phyloP scores from a whole-genome alignment of 2,797 vertebrate genomes.

The Danio tinwini region DNA sequence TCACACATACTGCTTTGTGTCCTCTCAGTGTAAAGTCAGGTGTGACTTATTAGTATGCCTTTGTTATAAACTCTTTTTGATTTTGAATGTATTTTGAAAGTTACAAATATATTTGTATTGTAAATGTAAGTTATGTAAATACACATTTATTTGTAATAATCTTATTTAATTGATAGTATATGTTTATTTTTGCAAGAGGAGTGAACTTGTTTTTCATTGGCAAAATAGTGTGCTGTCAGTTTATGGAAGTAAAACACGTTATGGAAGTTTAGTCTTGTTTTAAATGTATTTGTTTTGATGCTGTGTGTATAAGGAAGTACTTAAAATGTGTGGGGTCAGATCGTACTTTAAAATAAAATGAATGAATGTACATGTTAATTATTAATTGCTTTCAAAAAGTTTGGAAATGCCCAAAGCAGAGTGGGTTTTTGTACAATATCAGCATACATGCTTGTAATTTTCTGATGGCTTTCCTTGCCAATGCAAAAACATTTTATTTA shows the following conservation, averaged over 20 bases:
- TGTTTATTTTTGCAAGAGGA: too few species aligned
- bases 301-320: neutral
- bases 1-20: too few species aligned
- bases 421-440: neutral
- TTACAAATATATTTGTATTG: neutral
- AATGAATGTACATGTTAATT: neutral
- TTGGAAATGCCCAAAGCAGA: neutral
- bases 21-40: too few species aligned
- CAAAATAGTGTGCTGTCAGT: too few species aligned
- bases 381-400: neutral
- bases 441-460: too few species aligned
- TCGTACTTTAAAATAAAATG: too few species aligned
- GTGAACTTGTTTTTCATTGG: too few species aligned
- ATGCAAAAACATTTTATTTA: neutral
- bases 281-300: neutral
- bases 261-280: too few species aligned
- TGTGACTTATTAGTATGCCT: too few species aligned
- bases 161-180: neutral
- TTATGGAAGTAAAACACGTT: too few species aligned
- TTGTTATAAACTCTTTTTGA: too few species aligned
- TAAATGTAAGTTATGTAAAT: too few species aligned
- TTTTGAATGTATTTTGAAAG: neutral
- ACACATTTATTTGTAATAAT: neutral
- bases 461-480: neutral
- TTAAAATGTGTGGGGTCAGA: neutral